Conservation (phyloP, 2,113 vertebrate genomes). For the Forbesichthys agassizii region DNA sequence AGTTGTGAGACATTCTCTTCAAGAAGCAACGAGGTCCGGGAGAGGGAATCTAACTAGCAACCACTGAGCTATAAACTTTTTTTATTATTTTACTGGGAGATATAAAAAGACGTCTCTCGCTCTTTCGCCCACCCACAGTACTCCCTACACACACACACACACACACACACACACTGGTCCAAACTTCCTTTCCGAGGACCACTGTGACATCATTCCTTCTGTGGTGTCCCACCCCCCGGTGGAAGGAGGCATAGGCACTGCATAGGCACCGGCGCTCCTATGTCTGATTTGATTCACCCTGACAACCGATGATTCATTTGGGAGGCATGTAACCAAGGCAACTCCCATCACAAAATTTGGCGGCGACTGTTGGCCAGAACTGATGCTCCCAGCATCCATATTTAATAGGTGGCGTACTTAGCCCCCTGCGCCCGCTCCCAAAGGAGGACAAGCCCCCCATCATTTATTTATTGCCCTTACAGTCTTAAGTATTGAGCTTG, state of each 20-base stretch:
- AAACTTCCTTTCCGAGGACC: constrained; percentile 38
- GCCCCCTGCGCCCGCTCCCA: constrained; percentile 59
- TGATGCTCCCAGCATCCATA: constrained; percentile 67
- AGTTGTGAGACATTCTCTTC: too few species aligned
- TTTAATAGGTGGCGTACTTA: constrained; percentile 74
- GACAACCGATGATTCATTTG: constrained; percentile 71
- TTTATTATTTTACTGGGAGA: neutral
- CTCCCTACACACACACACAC: neutral
- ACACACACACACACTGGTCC: constrained; percentile 23
- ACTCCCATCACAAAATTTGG: constrained; percentile 70
- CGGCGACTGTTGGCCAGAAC: constrained; percentile 53
- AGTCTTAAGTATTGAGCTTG: constrained; percentile 71
- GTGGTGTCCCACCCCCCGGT: constrained; percentile 44
- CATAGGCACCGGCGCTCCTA: constrained; percentile 21
- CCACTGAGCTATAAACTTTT: neutral
- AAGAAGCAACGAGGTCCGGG: too few species aligned
- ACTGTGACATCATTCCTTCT: constrained; percentile 56
- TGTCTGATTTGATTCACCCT: constrained; percentile 71
- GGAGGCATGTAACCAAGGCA: constrained; percentile 70
- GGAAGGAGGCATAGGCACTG: constrained; percentile 35
- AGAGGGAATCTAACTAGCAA: neutral
- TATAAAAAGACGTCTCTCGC: neutral
- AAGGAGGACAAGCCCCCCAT: constrained; percentile 58
- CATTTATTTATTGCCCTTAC: constrained; percentile 72
- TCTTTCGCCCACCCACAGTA: neutral